A percentile compares a stretch with the other conserved stretches of the same genome.
These are phyloP conservation scores for Eudyptes chrysolophus DNA, from an alignment of 2,113 vertebrate genomes.

Conservation along the genomic window DNA sequence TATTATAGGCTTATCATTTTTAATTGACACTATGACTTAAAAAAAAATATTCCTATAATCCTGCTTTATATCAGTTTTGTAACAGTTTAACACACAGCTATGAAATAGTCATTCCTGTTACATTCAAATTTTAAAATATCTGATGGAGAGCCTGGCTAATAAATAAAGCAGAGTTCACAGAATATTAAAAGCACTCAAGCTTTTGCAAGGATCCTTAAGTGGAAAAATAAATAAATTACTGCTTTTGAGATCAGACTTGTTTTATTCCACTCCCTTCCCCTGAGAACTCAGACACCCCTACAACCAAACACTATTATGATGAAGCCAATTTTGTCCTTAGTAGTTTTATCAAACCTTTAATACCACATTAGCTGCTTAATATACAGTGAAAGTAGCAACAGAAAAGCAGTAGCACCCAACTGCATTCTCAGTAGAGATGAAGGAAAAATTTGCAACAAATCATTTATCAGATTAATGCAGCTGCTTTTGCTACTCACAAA, in stretches of 20 bases:
- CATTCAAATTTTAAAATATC: conserved; percentile 68
- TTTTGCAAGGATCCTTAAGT: not conserved
- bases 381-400: conserved; percentile 53
- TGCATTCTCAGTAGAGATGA: conserved; percentile 44
- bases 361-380: conserved; percentile 65
- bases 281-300: conserved; percentile 42
- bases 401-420: not conserved
- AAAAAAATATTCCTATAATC: conserved; percentile 71
- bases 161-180: conserved; percentile 62
- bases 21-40: conserved; percentile 76
- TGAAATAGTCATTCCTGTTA: conserved; percentile 66
- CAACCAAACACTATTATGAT: conserved; percentile 14
- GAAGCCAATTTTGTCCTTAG: conserved; percentile 16
- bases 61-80: conserved; percentile 66
- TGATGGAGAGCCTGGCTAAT: conserved; percentile 55
- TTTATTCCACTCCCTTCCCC: not conserved
- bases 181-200: conserved; percentile 62
- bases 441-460: conserved; percentile 49
- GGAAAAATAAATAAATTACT: conserved; percentile 25
- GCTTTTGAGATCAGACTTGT: conserved; percentile 7
- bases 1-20: conserved; percentile 74
- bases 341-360: conserved; percentile 66
- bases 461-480: conserved; percentile 68
- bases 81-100: conserved; percentile 64
- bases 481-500: conserved; percentile 40